Base-by-base conservation (phyloP, 1,140 invertebrate species). In the Sitodiplosis mosellana region DNA sequence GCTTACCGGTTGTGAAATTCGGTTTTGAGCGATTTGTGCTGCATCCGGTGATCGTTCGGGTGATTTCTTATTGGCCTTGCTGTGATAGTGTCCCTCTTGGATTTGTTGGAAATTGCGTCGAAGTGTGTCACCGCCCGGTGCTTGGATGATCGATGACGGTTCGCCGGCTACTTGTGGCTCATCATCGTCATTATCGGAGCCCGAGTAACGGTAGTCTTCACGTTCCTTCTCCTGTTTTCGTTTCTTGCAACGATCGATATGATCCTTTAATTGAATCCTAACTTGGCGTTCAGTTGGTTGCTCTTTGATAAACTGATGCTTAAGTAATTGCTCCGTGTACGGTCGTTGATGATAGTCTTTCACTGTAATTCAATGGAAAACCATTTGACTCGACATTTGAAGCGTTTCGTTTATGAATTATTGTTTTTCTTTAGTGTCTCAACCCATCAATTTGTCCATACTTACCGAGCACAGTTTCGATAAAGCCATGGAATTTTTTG, bases 301-400 rank as follows among this genome's bases (percentile, higher is more conserved):
- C 70, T 99, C 95, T 59, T 73, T 75, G 56, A 99, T 96, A 65
- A 98, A 99, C 41, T 89, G 77, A 75, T 99, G 92, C 68, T 94
- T 96, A 46, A 99, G 69, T 47, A 99, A 75, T 62, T 97, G 87
- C 67, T 99, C 95, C 52, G 96, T 99, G 66, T 94, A 96, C 49
- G 94, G 94, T 55, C 96, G 72, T 68, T 94, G 89, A 64, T 93
- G 90, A 68, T 98, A 99, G 70, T 98, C 93, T 69, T 99, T 98
- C 18, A 96, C 89, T 62, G 64, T 87, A 90, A 55, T 65, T 63
- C 61, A 43, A 27, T n/a, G n/a, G n/a, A n/a, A n/a, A n/a, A n/a
- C n/a, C n/a, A n/a, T n/a, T 53, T n/a, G n/a, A n/a, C n/a, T n/a
- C n/a, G n/a, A n/a, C n/a, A n/a, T n/a, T n/a, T n/a, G n/a, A n/a